These are phyloP conservation scores for Drosophila repleta DNA, from an alignment of 1,140 invertebrate genomes.

Conservation along the genomic window DNA sequence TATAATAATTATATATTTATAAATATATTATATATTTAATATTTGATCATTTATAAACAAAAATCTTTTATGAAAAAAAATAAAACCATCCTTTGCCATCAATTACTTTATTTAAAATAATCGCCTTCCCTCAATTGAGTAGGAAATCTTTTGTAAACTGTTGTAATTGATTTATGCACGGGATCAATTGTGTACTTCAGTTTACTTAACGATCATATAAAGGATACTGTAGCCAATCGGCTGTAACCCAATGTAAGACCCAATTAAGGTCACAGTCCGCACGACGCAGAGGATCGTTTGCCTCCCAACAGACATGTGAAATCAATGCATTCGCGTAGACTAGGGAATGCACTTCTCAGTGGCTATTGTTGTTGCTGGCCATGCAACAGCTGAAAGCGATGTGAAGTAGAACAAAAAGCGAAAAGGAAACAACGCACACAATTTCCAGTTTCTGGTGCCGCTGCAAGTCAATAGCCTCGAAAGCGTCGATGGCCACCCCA, in stretches of 20 bases:
- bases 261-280: conserved; percentile 34
- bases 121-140: neutral
- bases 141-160: neutral
- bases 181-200: conserved; percentile 8
- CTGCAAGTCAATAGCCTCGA: conserved; percentile 71
- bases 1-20: neutral
- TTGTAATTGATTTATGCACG: conserved; percentile 13
- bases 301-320: neutral
- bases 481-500: conserved; percentile 46
- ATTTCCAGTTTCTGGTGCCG: conserved; percentile 70
- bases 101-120: neutral
- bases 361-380: conserved; percentile 10
- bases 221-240: neutral
- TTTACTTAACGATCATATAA: neutral
- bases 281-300: conserved; percentile 17
- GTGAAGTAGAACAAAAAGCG: conserved; percentile 48
- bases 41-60: neutral
- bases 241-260: conserved; percentile 1
- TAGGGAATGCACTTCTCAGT: conserved; percentile 17
- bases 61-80: neutral
- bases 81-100: neutral
- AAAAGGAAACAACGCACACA: conserved; percentile 42
- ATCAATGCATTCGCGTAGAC: neutral
- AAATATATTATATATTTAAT: neutral
- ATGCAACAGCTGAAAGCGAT: conserved; percentile 31